Conservation (phyloP, 2,888 invertebrate species). For the Salpingus planirostris region DNA sequence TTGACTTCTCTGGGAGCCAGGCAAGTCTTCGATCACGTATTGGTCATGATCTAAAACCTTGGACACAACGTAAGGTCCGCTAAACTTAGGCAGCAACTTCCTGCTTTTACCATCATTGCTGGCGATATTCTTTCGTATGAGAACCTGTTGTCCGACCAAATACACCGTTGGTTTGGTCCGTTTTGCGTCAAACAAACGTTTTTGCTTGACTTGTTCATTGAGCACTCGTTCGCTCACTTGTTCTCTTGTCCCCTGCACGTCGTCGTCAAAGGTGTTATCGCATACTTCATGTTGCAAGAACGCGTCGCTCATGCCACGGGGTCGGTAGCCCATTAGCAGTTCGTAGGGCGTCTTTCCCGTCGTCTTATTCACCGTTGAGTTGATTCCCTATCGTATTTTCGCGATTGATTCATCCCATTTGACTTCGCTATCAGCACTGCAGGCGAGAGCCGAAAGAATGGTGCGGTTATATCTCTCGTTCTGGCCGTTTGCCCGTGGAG, state of each 20-base stretch:
- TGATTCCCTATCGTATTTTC: conserved; percentile 40
- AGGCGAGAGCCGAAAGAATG: not conserved
- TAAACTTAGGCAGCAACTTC: not conserved
- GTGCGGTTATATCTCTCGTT: conserved; percentile 11
- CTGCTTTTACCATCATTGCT: no score
- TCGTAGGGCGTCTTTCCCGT: conserved; percentile 15
- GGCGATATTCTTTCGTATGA: not conserved
- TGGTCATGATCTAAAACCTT: not conserved
- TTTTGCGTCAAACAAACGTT: not conserved
- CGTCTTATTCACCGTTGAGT: conserved; percentile 14
- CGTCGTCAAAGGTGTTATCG: not conserved
- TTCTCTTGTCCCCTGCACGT: conserved; percentile 1
- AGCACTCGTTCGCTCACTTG: conserved; percentile 1
- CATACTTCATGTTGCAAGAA: conserved; percentile 1
- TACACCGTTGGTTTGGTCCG: not conserved
- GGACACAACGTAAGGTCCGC: conserved; percentile 3
- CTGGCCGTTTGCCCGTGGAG: conserved; percentile 20
- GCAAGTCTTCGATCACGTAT: not conserved
- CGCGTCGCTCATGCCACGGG: not conserved
- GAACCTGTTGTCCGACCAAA: not conserved
- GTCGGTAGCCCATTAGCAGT: conserved; percentile 3
- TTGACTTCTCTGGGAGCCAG: not conserved
- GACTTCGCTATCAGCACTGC: not conserved
- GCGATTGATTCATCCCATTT: conserved; percentile 14
- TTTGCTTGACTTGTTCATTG: no score